phyloP scores from a whole-genome alignment of 2,797 vertebrate genomes.

The Macropus fuliginosus region DNA sequence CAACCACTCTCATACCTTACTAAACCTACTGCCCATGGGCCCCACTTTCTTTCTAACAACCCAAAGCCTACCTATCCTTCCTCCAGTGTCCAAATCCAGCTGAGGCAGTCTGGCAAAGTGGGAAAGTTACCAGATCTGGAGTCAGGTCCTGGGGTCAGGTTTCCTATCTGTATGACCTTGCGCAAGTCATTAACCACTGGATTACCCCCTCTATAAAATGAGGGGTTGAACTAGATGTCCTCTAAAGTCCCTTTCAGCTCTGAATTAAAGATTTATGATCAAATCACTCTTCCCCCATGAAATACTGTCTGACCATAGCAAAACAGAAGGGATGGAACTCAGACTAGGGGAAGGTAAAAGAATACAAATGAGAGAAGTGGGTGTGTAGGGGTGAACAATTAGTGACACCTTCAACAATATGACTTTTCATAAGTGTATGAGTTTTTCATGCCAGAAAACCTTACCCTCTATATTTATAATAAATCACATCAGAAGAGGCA shows the following conservation, averaged over 20 bases:
- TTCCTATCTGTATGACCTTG: not conserved
- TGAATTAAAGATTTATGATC: not conserved
- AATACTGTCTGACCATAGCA: not conserved
- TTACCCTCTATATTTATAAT: not conserved
- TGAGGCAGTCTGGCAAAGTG: not conserved
- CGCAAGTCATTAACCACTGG: not conserved
- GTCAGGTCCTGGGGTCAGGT: not conserved
- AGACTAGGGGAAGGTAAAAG: not conserved
- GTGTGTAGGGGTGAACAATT: not conserved
- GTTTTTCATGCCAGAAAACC: not conserved
- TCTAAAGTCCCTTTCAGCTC: not conserved
- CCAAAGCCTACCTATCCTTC: not conserved
- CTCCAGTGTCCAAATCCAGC: not conserved
- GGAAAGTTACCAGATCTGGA: not conserved
- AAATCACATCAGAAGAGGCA: not conserved
- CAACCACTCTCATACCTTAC: not conserved
- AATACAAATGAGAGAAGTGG: not conserved
- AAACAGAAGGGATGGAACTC: not conserved
- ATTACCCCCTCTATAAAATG: not conserved
- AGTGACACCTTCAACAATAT: not conserved
- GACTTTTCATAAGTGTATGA: not conserved
- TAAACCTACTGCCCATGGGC: not conserved
- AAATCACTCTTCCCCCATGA: not conserved
- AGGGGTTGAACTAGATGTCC: not conserved
- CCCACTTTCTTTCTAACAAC: not conserved